A percentile compares a stretch with the other conserved stretches of the same genome.
phyloP scores from a whole-genome alignment of 2,797 vertebrate genomes.

The Peromyscus nudipes region DNA sequence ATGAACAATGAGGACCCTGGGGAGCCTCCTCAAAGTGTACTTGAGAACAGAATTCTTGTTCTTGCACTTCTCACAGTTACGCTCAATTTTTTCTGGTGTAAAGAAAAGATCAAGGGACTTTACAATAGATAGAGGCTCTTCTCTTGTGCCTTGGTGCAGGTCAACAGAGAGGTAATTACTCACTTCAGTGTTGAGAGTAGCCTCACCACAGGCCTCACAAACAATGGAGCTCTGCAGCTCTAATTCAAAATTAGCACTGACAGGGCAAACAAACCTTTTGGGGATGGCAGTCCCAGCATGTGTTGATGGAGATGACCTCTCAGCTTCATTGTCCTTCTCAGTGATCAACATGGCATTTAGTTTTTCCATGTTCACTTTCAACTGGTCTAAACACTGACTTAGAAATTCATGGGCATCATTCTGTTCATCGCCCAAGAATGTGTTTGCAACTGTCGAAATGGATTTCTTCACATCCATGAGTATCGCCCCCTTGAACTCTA shows the following conservation, averaged over 20 bases:
- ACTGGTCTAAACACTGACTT: conserved; percentile 96
- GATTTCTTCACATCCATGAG: conserved; percentile 95
- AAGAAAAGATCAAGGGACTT: conserved; percentile 26
- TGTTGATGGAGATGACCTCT: too few relatives aligned
- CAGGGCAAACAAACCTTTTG: conserved; percentile 93
- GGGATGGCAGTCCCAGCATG: conserved; percentile 83
- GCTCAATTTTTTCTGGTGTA: background rate
- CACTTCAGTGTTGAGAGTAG: background rate
- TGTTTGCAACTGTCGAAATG: conserved; percentile 95
- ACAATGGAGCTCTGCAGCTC: conserved; percentile 95
- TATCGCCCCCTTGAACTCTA: conserved; percentile 94
- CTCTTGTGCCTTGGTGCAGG: background rate
- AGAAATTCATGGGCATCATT: conserved; percentile 97
- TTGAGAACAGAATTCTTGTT: background rate
- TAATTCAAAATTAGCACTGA: conserved; percentile 96
- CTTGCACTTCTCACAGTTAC: background rate
- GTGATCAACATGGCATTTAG: conserved; percentile 93
- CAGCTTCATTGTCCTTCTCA: conserved; percentile 84
- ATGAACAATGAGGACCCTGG: conserved; percentile 42
- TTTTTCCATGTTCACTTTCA: conserved; percentile 96
- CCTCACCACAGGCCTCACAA: conserved; percentile 90
- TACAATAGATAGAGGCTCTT: background rate
- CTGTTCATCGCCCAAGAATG: conserved; percentile 96
- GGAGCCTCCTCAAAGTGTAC: background rate
- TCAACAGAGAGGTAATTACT: conserved; percentile 7